Percentiles rank a stretch among this genome's conserved stretches.
These are phyloP conservation scores for Lepilemur septentrionalis DNA, from an alignment of 2,797 vertebrate genomes.

Conservation along the genomic window DNA sequence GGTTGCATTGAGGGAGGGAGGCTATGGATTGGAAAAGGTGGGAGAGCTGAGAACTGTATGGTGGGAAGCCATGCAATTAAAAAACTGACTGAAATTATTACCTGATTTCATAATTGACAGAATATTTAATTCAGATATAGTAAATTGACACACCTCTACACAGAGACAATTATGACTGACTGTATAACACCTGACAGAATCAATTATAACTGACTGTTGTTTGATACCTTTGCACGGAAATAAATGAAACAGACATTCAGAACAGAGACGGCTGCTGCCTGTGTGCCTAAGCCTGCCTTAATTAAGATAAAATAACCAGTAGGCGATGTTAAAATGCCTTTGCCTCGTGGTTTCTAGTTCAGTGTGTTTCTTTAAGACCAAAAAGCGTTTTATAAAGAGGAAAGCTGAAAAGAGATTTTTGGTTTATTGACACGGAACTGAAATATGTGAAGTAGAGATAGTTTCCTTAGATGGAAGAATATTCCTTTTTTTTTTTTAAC, in stretches of 20 bases:
- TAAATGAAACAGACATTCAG: slow-evolving; percentile 89
- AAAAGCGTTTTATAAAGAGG: slow-evolving; percentile 68
- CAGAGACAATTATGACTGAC: slow-evolving; percentile 91
- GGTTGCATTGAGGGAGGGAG: slow-evolving; percentile 80
- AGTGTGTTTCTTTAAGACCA: slow-evolving; percentile 80
- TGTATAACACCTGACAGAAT: slow-evolving; percentile 90
- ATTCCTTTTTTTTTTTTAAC: not conserved
- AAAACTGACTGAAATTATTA: slow-evolving; percentile 86
- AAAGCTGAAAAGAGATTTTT: slow-evolving; percentile 28
- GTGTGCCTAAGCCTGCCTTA: slow-evolving; percentile 84
- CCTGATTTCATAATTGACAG: slow-evolving; percentile 88
- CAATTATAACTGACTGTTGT: slow-evolving; percentile 91
- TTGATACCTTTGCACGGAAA: slow-evolving; percentile 89
- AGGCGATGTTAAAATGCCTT: slow-evolving; percentile 82
- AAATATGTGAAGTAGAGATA: not conserved
- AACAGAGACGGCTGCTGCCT: slow-evolving; percentile 87
- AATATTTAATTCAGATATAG: slow-evolving; percentile 90
- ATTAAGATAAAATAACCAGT: slow-evolving; percentile 88
- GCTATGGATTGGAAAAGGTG: slow-evolving; percentile 80
- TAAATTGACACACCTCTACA: slow-evolving; percentile 91
- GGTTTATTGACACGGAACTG: slow-evolving; percentile 1
- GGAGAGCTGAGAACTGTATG: slow-evolving; percentile 72
- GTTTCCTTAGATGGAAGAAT: slow-evolving; percentile 22
- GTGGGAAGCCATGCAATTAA: slow-evolving; percentile 84
- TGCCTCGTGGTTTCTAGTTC: slow-evolving; percentile 78